Conservation (phyloP, 2,797 vertebrate genomes). For the Microctenopoma lineatum region DNA sequence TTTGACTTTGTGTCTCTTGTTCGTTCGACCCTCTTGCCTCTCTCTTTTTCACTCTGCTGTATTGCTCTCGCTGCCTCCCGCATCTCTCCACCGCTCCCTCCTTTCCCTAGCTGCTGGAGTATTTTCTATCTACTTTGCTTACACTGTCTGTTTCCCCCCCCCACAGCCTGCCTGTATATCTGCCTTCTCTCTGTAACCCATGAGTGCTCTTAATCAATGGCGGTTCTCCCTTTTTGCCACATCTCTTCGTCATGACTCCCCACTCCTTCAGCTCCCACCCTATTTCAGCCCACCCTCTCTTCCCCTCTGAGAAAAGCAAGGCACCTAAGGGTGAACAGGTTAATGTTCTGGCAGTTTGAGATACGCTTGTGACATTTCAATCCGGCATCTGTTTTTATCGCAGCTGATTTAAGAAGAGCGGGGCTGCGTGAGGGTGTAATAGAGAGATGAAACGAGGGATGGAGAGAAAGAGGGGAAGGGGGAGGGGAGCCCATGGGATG, state of each 20-base stretch:
- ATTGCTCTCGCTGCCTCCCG: conserved; percentile 29
- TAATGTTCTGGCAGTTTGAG: conserved; percentile 88
- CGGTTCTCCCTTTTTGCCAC: conserved; percentile 33
- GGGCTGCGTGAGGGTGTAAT: conserved; percentile 45
- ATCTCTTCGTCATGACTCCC: conserved; percentile 3
- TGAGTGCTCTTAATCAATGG: conserved; percentile 79
- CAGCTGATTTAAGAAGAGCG: conserved; percentile 81
- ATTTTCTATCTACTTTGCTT: conserved; percentile 65
- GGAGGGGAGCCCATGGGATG: conserved; percentile 39
- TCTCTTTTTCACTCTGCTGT: conserved; percentile 46
- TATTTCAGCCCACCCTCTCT: background rate
- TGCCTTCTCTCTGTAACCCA: conserved; percentile 62
- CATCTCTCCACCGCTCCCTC: conserved; percentile 8
- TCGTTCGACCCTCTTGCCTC: conserved; percentile 36
- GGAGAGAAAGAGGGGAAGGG: conserved; percentile 21
- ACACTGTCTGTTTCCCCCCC: conserved; percentile 34
- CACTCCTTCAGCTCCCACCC: conserved; percentile 4
- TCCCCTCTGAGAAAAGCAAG: conserved; percentile 62
- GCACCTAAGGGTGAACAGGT: conserved; percentile 81
- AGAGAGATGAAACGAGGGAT: conserved; percentile 47
- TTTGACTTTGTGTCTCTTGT: conserved; percentile 53
- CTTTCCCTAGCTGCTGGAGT: conserved; percentile 27
- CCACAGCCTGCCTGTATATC: conserved; percentile 51
- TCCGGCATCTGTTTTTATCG: conserved; percentile 85
- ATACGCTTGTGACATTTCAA: conserved; percentile 87